Percentiles rank a stretch among this genome's conserved stretches.
phyloP scores from a whole-genome alignment of 2,797 vertebrate genomes.

The Lycodopsis pacificus region DNA sequence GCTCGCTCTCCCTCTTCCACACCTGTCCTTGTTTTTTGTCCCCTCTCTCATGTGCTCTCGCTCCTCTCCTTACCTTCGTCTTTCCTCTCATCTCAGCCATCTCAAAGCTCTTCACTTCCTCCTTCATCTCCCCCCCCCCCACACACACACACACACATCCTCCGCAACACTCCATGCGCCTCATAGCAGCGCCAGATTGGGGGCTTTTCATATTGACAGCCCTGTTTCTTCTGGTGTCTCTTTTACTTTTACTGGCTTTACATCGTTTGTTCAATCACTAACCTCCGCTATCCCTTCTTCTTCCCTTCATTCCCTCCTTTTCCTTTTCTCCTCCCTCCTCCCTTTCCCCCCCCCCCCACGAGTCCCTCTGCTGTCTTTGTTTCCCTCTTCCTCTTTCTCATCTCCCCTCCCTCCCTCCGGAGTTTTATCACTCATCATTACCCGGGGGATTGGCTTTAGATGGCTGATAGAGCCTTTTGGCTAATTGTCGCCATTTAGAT shows the following conservation, averaged over 20 bases:
- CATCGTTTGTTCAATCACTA: constrained; percentile 51
- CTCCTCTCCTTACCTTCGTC: constrained; percentile 60
- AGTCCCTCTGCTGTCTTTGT: constrained; percentile 55
- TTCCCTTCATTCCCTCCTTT: constrained; percentile 15
- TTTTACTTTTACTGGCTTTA: constrained; percentile 51
- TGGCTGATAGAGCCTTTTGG: constrained; percentile 83
- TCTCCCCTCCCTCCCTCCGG: constrained; percentile 37
- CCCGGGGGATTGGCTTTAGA: constrained; percentile 84
- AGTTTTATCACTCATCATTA: constrained; percentile 85
- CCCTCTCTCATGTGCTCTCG: constrained; percentile 52
- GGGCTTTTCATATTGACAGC: constrained; percentile 65
- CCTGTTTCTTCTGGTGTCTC: constrained; percentile 57
- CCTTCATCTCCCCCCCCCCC: constrained; percentile 63
- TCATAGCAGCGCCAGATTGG: constrained; percentile 64
- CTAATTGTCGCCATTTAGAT: constrained; percentile 88
- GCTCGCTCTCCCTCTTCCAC: constrained; percentile 54
- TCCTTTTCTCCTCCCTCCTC: constrained; percentile 17
- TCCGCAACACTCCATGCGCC: constrained; percentile 31
- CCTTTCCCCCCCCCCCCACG: background rate
- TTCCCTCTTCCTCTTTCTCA: constrained; percentile 43
- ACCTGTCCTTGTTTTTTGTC: constrained; percentile 72
- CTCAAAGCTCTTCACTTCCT: constrained; percentile 71
- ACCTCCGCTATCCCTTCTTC: constrained; percentile 32
- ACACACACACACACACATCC: constrained; percentile 17
- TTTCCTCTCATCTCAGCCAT: constrained; percentile 70